phyloP scores from a whole-genome alignment of 2,113 vertebrate genomes.

The Coptodon bakossiorum region DNA sequence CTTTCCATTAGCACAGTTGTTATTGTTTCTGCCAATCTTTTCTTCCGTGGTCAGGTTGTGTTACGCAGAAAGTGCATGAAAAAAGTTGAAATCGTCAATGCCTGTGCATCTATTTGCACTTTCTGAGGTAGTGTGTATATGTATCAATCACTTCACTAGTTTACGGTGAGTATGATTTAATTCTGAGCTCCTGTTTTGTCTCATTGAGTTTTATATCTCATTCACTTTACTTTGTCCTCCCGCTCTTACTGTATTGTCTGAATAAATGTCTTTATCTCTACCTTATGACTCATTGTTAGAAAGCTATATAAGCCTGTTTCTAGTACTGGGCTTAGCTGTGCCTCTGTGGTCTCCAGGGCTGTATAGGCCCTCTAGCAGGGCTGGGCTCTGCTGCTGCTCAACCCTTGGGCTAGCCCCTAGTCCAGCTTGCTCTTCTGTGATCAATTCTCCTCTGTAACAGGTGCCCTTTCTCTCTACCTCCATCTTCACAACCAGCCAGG shows the following conservation, averaged over 20 bases:
- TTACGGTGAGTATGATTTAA: constrained; percentile 48
- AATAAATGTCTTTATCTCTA: constrained; percentile 35
- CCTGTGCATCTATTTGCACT: constrained; percentile 13
- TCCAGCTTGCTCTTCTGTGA: constrained; percentile 31
- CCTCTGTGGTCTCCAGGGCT: constrained; percentile 9
- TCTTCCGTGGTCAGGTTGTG: constrained; percentile 14
- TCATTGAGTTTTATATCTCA: constrained; percentile 43
- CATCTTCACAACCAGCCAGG: constrained; percentile 14
- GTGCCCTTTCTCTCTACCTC: neutral
- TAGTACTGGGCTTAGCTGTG: neutral
- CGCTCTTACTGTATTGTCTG: constrained; percentile 20
- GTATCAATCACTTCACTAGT: constrained; percentile 49
- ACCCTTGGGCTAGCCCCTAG: constrained; percentile 31
- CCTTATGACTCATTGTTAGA: constrained; percentile 30
- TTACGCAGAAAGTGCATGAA: constrained; percentile 45
- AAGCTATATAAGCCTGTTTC: constrained; percentile 30
- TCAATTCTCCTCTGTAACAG: constrained; percentile 7
- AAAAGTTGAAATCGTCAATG: constrained; percentile 45
- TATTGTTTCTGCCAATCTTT: constrained; percentile 64
- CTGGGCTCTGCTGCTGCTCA: neutral
- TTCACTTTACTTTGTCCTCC: constrained; percentile 25
- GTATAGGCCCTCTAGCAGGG: constrained; percentile 12
- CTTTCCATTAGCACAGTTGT: constrained; percentile 56
- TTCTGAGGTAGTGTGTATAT: constrained; percentile 3
- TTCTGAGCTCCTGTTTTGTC: constrained; percentile 41